Conservation (phyloP, 2,113 vertebrate species). For the Prionailurus bengalensis region DNA sequence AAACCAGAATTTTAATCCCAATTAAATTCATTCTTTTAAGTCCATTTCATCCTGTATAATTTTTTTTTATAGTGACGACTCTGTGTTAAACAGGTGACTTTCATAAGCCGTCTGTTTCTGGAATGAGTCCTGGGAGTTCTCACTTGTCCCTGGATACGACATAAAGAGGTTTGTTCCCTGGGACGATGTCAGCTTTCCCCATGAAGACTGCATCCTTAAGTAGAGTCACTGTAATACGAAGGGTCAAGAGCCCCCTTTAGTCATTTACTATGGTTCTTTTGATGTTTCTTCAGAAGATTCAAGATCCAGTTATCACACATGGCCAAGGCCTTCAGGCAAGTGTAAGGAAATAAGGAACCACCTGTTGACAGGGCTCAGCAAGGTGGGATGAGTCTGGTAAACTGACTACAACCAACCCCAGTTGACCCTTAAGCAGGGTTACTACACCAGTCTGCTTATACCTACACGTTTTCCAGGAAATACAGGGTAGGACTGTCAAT, state of each 20-base stretch:
- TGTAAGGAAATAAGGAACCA: not conserved
- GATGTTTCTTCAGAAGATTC: not conserved
- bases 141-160: not conserved
- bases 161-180: not conserved
- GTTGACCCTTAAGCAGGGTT: not conserved
- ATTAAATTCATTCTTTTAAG: not conserved
- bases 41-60: not conserved
- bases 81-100: not conserved
- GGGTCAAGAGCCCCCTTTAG: too few relatives aligned
- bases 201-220: not conserved
- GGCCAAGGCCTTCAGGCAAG: not conserved
- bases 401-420: accelerated
- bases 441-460: not conserved
- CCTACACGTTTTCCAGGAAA: not conserved
- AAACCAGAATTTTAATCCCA: not conserved
- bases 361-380: not conserved
- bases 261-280: not conserved
- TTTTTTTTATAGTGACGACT: not conserved
- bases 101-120: not conserved
- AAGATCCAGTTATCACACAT: not conserved
- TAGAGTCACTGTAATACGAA: accelerated
- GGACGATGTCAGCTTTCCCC: too few relatives aligned
- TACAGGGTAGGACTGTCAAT: not conserved
- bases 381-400: accelerated
- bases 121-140: not conserved